Base-by-base conservation (phyloP, 1,140 invertebrate genomes). In the Pseudomyrmex pallidus region DNA sequence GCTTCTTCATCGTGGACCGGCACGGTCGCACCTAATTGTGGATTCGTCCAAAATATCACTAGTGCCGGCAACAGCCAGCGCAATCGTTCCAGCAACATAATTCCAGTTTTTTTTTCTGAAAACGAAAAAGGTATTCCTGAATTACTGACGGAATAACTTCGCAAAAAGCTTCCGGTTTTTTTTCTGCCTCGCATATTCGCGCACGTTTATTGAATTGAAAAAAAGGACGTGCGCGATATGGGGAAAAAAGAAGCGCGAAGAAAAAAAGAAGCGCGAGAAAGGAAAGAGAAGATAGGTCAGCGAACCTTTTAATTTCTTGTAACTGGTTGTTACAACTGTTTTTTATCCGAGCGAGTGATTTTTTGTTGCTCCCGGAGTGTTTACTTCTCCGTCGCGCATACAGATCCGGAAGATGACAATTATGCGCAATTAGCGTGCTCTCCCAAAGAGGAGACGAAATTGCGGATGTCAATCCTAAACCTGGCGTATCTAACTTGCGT, bases 61-160 rank as follows among this genome's bases (percentile, higher is more conserved):
- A 92, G 62, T 82, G 87, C 89, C 89, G 91, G 59, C 80, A 92
- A 56, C 68, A 87, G 80, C 85, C 91, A 83, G 86, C 89, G 90
- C 77, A 88, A 89, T 70, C 85, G 88, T 87, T 86, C 72, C 88
- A 86, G 87, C 59, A 83, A 74, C 92, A 92, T 91, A 61, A 52
- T 46, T 25, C 44, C 44, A 7, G 9, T 22, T 61, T 22, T 76
- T 73, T 80, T 52, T 10, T 52, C 35, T 86, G 78, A 48, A 87
- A 87, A 67, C 3, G 9, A 46, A 12, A 52, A 56, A 68, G 1
- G 35, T 1, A 50, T 9, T n/a, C 7, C 12, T 44, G 25, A 22
- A 12, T 48, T 78, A 52, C 56, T 12, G 13, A 52, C 12, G 10
- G 13, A 7, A 25, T n/a, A 35, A 4, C n/a, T 48, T 12, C 22